Evolutionary conservation across 2,113 vertebrate species (phyloP), one percentile per base, ranked within the genome.

Genomic region (Bombycilla garrulus): DNA sequence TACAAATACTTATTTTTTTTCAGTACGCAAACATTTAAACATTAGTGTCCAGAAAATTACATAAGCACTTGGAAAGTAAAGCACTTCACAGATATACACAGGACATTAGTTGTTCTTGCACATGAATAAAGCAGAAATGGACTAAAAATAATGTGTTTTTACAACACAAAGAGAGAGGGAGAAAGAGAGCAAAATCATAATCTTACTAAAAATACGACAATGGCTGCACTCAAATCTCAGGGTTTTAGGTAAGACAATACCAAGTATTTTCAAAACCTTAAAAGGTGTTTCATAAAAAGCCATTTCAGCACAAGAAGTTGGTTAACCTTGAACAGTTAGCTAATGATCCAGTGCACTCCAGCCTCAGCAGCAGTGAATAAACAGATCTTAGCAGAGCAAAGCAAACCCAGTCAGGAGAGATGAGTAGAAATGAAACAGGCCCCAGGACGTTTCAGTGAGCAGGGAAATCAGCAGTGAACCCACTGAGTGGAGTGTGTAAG

Each of bases 251-350:
- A 95, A 97, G 60, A 80, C 61, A 97, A 95, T 67, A 71, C 62
- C 89, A 92, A 95, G 86, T 70, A 86, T 79, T 94, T 93, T 92
- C 92, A 93, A 93, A 97, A 89, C 65, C 84, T 96, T 96, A 83
- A 94, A 96, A 96, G 26, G 42, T 92, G 84, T 86, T 96, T 90
- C 96, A 88, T 82, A 95, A 97, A 97, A 98, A 96, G 87, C 82
- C 85, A 93, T 96, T 97, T 97, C 91, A 97, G 97, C 96, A 97
- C 61, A 95, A 97, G 23, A 97, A 87, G 66, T 26, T 69, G 83
- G 93, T 96, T 97, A 97, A 97, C 93, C 95, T 97, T 97, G 96
- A 96, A 92, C 62, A 92, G 92, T 73, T 90, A 79, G 91, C 88
- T 97, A 97, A 97, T 93, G 96, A 95, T 84, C 95, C 97, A 88